Conservation (phyloP, 2,888 invertebrate species). For the Anthrax anthrax region DNA sequence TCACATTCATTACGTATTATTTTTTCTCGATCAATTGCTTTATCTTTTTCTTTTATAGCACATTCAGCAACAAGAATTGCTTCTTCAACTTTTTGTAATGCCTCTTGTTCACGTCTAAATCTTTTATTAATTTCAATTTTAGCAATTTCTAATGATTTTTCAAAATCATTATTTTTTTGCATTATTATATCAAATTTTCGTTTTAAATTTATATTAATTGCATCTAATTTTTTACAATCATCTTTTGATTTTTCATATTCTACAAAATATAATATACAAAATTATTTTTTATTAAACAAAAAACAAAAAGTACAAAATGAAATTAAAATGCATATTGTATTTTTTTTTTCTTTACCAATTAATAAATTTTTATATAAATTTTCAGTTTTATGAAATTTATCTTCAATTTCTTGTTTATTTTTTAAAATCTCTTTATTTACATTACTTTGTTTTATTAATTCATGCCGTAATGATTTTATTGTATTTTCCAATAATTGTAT, state of each 20-base stretch:
- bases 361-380: background rate
- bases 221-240: constrained; percentile 19
- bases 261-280: too few species aligned
- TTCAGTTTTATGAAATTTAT: constrained; percentile 17
- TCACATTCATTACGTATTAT: constrained; percentile 39
- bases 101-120: constrained; percentile 35
- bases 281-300: too few species aligned
- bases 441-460: constrained; percentile 17
- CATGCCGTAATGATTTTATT: constrained; percentile 15
- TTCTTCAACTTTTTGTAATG: constrained; percentile 41
- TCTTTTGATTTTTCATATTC: constrained; percentile 14
- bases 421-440: constrained; percentile 16
- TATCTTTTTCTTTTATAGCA: constrained; percentile 42
- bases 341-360: constrained; percentile 7
- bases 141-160: constrained; percentile 32
- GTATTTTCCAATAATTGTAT: constrained; percentile 42
- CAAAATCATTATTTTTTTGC: constrained; percentile 25
- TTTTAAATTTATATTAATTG: constrained; percentile 21
- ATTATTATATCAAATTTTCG: constrained; percentile 18
- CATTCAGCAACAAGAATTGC: constrained; percentile 40
- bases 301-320: too few species aligned
- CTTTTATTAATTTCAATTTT: constrained; percentile 31
- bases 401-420: constrained; percentile 16
- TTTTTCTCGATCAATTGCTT: constrained; percentile 37
- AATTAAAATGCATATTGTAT: background rate